phyloP scores from a whole-genome alignment of 2,797 vertebrate genomes.

The Podarcis siculus region DNA sequence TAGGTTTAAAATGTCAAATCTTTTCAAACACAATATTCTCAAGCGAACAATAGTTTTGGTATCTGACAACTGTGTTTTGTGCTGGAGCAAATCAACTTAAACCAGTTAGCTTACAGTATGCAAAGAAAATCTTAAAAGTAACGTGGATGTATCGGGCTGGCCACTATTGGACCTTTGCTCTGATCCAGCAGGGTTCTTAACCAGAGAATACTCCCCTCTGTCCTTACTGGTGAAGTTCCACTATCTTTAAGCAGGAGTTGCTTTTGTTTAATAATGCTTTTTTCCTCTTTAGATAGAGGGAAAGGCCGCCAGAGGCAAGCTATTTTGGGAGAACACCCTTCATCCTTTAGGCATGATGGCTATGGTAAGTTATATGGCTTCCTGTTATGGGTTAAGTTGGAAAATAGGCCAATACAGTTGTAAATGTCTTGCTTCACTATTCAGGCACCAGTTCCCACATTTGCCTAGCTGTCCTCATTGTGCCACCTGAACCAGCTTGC shows the following conservation, averaged over 20 bases:
- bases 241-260: slow-evolving; percentile 64
- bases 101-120: neutral
- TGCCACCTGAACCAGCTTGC: neutral
- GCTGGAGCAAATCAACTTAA: slow-evolving; percentile 66
- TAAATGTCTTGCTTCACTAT: neutral
- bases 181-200: slow-evolving; percentile 47
- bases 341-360: slow-evolving; percentile 92
- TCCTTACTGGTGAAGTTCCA: slow-evolving; percentile 74
- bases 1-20: slow-evolving; percentile 73
- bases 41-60: slow-evolving; percentile 69
- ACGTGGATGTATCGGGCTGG: neutral
- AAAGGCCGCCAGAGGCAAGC: slow-evolving; percentile 95
- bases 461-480: neutral
- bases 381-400: neutral
- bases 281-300: slow-evolving; percentile 86
- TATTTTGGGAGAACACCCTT: slow-evolving; percentile 96
- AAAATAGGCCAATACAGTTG: neutral
- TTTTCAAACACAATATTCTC: slow-evolving; percentile 73
- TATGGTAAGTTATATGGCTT: slow-evolving; percentile 85
- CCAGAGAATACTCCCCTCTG: slow-evolving; percentile 63
- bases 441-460: neutral
- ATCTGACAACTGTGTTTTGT: slow-evolving; percentile 72
- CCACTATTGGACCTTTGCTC: neutral
- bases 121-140: neutral
- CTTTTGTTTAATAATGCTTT: slow-evolving; percentile 72